Conservation (phyloP, 2,113 vertebrate species). For the Oreochromis niloticus region DNA sequence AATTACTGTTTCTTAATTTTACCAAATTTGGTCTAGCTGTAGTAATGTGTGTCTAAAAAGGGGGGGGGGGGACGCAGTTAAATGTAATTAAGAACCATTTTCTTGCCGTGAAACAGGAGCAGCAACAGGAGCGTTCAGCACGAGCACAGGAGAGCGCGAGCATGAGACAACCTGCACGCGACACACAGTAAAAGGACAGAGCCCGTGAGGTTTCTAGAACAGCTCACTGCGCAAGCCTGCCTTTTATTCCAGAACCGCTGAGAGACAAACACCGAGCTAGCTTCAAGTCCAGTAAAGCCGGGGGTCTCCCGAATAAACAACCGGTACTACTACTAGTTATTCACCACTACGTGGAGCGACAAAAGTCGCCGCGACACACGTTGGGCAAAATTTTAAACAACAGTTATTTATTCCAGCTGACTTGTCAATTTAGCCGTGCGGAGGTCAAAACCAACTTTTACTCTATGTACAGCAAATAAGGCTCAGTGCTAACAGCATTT, state of each 20-base stretch:
- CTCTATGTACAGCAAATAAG: not conserved
- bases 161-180: constrained; percentile 34
- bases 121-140: not conserved
- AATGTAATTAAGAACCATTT: not conserved
- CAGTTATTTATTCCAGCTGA: not conserved
- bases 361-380: not conserved
- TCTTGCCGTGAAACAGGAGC: not conserved
- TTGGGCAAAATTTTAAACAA: not conserved
- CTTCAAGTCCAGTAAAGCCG: not conserved
- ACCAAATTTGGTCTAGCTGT: not conserved
- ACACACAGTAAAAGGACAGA: not conserved
- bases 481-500: not conserved
- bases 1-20: not conserved
- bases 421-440: not conserved
- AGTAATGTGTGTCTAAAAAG: not conserved
- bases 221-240: not conserved
- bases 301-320: not conserved
- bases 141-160: not conserved
- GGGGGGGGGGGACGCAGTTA: too few relatives aligned
- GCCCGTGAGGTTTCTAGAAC: constrained; percentile 58
- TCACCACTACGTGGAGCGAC: not conserved
- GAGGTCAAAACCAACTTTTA: not conserved
- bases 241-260: constrained; percentile 26
- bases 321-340: not conserved
- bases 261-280: not conserved